Evolutionary conservation across 2,888 invertebrate species (phyloP).

Genomic region (Meloe dianella): DNA sequence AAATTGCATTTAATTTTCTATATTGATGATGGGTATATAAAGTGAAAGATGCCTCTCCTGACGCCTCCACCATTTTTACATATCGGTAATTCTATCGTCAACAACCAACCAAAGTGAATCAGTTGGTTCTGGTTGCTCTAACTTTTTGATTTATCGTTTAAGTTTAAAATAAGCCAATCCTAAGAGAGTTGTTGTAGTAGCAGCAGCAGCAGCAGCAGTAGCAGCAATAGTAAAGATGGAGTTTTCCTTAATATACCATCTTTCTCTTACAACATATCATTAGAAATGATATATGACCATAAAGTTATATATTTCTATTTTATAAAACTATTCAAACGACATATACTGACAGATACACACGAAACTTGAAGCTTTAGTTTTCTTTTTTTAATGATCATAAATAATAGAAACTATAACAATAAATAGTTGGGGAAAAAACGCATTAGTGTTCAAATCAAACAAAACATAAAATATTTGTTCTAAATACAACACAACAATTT

Average conservation of each 20-base stretch:
- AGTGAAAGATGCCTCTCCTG: background rate
- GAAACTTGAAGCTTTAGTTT: constrained; percentile 6
- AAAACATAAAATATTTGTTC: background rate
- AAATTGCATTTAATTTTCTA: background rate
- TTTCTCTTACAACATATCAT: constrained; percentile 31
- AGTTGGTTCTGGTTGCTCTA: background rate
- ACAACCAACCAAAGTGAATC: background rate
- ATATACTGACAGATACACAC: constrained; percentile 18
- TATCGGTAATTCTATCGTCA: background rate
- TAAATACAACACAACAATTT: background rate
- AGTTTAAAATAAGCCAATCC: constrained; percentile 31
- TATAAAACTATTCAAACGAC: constrained; percentile 31
- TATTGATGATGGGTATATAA: background rate
- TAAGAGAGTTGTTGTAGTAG: constrained; percentile 20
- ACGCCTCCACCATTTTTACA: constrained; percentile 25
- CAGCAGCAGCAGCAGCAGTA: constrained; percentile 7
- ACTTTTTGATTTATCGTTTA: constrained; percentile 27
- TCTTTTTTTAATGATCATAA: constrained; percentile 22
- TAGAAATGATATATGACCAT: constrained; percentile 31
- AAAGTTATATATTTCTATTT: constrained; percentile 25
- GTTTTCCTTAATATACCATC: constrained; percentile 25
- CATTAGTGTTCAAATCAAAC: background rate
- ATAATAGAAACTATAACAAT: constrained; percentile 18
- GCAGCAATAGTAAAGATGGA: constrained; percentile 14
- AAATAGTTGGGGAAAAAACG: constrained; percentile 2